phyloP scores from a whole-genome alignment of 2,113 vertebrate genomes.

The Periophthalmodon schlosseri region DNA sequence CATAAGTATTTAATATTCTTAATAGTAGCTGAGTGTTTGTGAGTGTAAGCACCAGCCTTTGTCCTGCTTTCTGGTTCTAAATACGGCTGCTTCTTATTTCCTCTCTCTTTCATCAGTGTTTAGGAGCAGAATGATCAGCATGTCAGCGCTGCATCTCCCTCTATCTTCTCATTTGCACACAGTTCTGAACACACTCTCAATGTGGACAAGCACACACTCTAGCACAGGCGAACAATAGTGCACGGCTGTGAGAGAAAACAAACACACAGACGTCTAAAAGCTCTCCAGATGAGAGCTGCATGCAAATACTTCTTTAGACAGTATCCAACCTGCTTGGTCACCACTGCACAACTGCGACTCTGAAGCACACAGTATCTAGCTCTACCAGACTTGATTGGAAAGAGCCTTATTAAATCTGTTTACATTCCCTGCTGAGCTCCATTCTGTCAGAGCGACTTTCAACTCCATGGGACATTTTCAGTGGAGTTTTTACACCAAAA shows the following conservation, averaged over 20 bases:
- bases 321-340: slow-evolving; percentile 69
- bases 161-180: slow-evolving; percentile 25
- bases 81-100: slow-evolving; percentile 6
- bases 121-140: slow-evolving; percentile 32
- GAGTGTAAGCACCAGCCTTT: background rate
- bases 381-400: slow-evolving; percentile 68
- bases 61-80: slow-evolving; percentile 10
- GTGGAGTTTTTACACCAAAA: slow-evolving; percentile 70
- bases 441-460: slow-evolving; percentile 74
- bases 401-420: slow-evolving; percentile 76
- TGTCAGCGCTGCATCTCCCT: slow-evolving; percentile 36
- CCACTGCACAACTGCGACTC: slow-evolving; percentile 49
- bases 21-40: background rate
- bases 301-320: slow-evolving; percentile 76
- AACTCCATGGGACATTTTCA: slow-evolving; percentile 70
- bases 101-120: slow-evolving; percentile 34
- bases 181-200: slow-evolving; percentile 7
- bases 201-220: slow-evolving; percentile 20
- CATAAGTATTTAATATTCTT: background rate
- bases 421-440: slow-evolving; percentile 71
- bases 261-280: slow-evolving; percentile 70
- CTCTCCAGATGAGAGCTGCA: slow-evolving; percentile 74
- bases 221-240: slow-evolving; percentile 56
- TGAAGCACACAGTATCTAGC: slow-evolving; percentile 60
- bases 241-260: slow-evolving; percentile 64